These are phyloP conservation scores for Bemisia tabaci DNA, from an alignment of 1,140 invertebrate genomes.

Conservation along the genomic window DNA sequence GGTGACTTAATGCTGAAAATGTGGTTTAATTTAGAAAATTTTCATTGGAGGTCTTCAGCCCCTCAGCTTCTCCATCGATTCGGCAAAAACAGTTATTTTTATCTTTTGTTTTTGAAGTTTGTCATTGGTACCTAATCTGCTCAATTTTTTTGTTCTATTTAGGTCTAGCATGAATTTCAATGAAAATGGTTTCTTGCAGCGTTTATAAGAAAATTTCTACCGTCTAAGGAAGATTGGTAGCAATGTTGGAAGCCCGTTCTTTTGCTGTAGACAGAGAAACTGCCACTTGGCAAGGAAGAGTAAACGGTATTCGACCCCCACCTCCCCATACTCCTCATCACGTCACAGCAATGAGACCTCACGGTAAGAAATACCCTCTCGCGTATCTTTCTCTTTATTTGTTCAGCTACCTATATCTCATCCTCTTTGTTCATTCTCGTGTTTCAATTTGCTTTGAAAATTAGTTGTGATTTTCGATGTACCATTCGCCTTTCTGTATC, in stretches of 20 bases:
- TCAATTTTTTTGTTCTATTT: too few relatives aligned
- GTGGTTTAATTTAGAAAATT: too few relatives aligned
- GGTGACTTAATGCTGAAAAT: too few relatives aligned
- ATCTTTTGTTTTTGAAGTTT: too few relatives aligned
- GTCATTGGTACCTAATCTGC: too few relatives aligned
- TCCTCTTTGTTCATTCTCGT: not conserved
- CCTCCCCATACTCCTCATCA: constrained; percentile 30
- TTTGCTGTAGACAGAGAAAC: constrained; percentile 26
- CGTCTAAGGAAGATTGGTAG: constrained; percentile 15
- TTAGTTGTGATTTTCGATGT: constrained; percentile 2
- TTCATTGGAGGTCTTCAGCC: too few relatives aligned
- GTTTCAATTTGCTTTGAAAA: not conserved
- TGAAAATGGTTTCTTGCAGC: too few relatives aligned
- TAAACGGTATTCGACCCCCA: constrained; percentile 29
- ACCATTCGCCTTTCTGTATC: not conserved
- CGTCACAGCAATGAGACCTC: constrained; percentile 34
- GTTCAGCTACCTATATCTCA: not conserved
- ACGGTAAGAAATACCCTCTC: constrained; percentile 24
- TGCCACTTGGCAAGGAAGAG: constrained; percentile 33
- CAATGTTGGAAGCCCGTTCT: constrained; percentile 38
- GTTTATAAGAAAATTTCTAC: not conserved
- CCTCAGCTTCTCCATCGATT: too few relatives aligned
- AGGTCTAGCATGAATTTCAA: too few relatives aligned
- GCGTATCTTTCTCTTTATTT: not conserved
- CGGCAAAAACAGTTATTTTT: too few relatives aligned